Percentiles rank a stretch among this genome's conserved stretches.
These are phyloP conservation scores for Pasiphila rectangulata DNA, from an alignment of 2,888 invertebrate genomes.

Conservation along the genomic window DNA sequence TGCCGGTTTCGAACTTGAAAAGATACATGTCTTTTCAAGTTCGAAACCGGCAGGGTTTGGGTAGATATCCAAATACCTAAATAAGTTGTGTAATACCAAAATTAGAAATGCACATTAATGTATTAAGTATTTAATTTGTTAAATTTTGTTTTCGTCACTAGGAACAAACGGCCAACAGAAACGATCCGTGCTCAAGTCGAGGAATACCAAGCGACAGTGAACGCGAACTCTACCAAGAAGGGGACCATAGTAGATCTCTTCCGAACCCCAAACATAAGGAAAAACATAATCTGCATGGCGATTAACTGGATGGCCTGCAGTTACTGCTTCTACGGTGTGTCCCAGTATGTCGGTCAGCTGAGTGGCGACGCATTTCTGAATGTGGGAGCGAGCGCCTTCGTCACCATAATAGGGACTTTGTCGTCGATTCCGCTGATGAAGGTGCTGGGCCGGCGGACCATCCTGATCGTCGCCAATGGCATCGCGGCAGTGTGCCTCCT, in stretches of 20 bases:
- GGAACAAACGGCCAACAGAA: neutral
- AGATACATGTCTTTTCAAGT: no score
- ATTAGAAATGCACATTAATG: no score
- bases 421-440: neutral
- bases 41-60: no score
- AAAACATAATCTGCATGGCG: slow-evolving; percentile 33
- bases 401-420: neutral
- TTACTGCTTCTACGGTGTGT: slow-evolving; percentile 86
- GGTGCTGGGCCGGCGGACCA: neutral
- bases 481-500: neutral
- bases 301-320: slow-evolving; percentile 90
- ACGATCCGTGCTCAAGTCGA: neutral
- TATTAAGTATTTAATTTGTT: neutral
- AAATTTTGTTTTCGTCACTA: neutral
- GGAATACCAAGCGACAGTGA: neutral
- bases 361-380: slow-evolving; percentile 46
- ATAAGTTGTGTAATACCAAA: no score
- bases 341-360: slow-evolving; percentile 87
- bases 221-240: no score
- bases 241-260: neutral
- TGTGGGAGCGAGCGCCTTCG: neutral
- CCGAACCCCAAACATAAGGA: neutral
- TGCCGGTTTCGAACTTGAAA: no score
- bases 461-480: neutral
- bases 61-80: no score